A percentile compares a stretch with the other conserved stretches of the same genome.
Conservation (phyloP, 2,113 vertebrate genomes). For the Corythoichthys intestinalis region DNA sequence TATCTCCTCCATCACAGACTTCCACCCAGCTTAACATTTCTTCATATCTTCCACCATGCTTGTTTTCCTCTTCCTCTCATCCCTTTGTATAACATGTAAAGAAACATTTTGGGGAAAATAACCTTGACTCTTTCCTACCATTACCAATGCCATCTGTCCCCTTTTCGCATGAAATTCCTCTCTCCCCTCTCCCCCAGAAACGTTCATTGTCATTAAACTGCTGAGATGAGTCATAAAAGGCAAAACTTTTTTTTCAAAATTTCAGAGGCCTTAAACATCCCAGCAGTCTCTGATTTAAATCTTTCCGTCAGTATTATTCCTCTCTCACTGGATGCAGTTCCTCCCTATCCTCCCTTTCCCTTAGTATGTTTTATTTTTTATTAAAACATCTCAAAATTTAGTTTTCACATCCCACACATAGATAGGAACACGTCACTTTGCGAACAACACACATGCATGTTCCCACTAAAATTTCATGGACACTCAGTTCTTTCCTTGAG, state of each 20-base stretch:
- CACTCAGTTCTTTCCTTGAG: constrained; percentile 4
- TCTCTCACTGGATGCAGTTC: constrained; percentile 15
- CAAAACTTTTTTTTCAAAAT: constrained; percentile 24
- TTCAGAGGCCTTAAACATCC: constrained; percentile 22
- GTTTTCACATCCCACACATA: neutral
- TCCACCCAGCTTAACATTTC: constrained; percentile 11
- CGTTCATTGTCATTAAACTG: constrained; percentile 39
- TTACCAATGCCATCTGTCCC: neutral
- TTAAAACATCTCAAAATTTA: neutral
- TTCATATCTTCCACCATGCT: constrained; percentile 1
- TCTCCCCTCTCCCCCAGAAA: constrained; percentile 12
- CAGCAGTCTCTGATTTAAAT: constrained; percentile 31
- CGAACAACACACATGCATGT: neutral
- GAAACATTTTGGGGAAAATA: neutral
- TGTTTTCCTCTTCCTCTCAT: constrained; percentile 16
- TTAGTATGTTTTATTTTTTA: constrained; percentile 2
- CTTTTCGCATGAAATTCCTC: neutral
- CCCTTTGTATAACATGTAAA: constrained; percentile 1
- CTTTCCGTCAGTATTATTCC: constrained; percentile 26
- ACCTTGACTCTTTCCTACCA: neutral
- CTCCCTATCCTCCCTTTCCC: constrained; percentile 10
- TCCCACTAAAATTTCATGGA: neutral
- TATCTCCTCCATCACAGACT: constrained; percentile 25
- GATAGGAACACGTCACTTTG: neutral
- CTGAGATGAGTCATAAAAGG: constrained; percentile 32